These are phyloP conservation scores for Micrasema minimum DNA, from an alignment of 1,140 invertebrate species.

Conservation along the genomic window DNA sequence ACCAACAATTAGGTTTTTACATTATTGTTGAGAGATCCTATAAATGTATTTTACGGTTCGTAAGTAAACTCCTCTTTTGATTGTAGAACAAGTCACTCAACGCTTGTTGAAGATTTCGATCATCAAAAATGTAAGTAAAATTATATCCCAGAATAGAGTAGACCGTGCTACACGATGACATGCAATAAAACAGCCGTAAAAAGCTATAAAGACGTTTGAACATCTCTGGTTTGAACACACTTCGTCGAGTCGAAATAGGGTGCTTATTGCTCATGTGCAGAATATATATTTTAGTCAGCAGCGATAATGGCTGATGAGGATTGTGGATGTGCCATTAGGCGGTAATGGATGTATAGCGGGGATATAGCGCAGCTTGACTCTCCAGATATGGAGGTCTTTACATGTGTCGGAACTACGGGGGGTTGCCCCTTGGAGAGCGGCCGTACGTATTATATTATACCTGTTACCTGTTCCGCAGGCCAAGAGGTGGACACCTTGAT, in stretches of 20 bases:
- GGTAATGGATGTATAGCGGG: slow-evolving; percentile 19
- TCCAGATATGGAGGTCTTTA: slow-evolving; percentile 30
- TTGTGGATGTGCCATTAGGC: not conserved
- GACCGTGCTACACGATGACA: no score
- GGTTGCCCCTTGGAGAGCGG: not conserved
- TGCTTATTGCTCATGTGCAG: not conserved
- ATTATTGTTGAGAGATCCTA: no score
- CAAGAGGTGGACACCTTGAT: not conserved
- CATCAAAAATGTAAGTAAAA: no score
- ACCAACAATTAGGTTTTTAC: no score
- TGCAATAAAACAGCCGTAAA: no score
- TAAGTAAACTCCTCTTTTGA: no score
- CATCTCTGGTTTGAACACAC: not conserved
- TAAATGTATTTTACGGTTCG: no score
- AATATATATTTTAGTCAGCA: not conserved
- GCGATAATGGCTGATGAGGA: not conserved
- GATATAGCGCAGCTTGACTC: slow-evolving; percentile 5
- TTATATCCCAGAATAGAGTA: no score
- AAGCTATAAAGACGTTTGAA: not conserved
- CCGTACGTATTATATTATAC: slow-evolving; percentile 9
- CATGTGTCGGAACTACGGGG: slow-evolving; percentile 16
- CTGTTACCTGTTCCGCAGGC: not conserved
- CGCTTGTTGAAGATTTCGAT: not conserved
- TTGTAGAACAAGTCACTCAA: not conserved
- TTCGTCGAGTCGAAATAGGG: not conserved